These are phyloP conservation scores for Collichthys lucidus DNA, from an alignment of 2,113 vertebrate genomes.

Conservation along the genomic window DNA sequence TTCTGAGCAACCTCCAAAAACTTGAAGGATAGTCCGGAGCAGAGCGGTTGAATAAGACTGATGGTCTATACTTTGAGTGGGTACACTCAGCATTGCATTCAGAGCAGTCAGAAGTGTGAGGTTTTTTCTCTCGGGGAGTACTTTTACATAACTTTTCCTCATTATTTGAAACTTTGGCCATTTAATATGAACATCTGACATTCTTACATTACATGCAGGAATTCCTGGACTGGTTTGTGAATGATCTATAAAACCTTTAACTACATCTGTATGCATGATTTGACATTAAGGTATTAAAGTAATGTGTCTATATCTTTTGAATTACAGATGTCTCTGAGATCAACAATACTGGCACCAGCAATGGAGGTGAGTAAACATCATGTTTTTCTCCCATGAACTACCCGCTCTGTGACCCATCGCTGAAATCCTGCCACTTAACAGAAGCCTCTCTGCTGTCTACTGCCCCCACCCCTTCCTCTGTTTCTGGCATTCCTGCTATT, in stretches of 20 bases:
- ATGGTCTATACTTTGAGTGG: too few relatives aligned
- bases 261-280: background rate
- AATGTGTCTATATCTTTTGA: slow-evolving; percentile 6
- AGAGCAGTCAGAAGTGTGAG: too few relatives aligned
- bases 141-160: too few relatives aligned
- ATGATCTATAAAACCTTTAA: background rate
- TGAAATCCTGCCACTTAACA: slow-evolving; percentile 13
- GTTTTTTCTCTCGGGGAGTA: too few relatives aligned
- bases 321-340: slow-evolving; percentile 64
- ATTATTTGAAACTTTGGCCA: too few relatives aligned
- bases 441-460: background rate
- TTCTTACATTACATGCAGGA: background rate
- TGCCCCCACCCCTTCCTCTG: background rate
- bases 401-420: slow-evolving; percentile 4
- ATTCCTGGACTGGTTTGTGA: slow-evolving; percentile 21
- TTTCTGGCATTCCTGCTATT: slow-evolving; percentile 19
- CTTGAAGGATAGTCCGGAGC: too few relatives aligned
- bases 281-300: background rate
- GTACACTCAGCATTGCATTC: too few relatives aligned
- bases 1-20: too few relatives aligned
- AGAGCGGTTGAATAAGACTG: too few relatives aligned
- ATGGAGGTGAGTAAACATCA: slow-evolving; percentile 64
- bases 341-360: slow-evolving; percentile 67
- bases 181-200: too few relatives aligned
- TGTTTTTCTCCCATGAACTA: background rate